Percentiles rank a stretch among this genome's conserved stretches.
Conservation (phyloP, 2,888 invertebrate species). For the Oegoconia quadripuncta region DNA sequence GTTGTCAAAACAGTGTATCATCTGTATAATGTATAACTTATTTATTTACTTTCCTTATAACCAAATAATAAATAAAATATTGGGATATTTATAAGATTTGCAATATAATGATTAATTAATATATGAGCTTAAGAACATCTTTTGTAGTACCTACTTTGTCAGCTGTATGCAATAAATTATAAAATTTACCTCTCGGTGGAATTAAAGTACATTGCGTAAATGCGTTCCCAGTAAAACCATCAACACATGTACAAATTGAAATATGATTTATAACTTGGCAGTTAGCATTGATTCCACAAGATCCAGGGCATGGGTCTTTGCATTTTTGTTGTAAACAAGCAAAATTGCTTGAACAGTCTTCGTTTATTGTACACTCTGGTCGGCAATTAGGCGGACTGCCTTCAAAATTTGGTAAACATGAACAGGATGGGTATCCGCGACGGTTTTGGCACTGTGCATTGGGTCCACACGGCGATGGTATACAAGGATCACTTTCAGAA, state of each 20-base stretch:
- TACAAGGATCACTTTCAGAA: slow-evolving; percentile 78
- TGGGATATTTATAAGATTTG: too few relatives aligned
- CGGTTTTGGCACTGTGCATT: slow-evolving; percentile 80
- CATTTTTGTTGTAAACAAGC: slow-evolving; percentile 85
- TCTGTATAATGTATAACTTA: too few relatives aligned
- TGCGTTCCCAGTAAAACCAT: slow-evolving; percentile 81
- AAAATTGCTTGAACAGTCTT: slow-evolving; percentile 82
- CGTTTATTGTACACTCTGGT: slow-evolving; percentile 83
- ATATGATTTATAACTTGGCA: slow-evolving; percentile 81
- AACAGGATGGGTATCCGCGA: slow-evolving; percentile 78
- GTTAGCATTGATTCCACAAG: slow-evolving; percentile 80
- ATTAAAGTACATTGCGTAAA: slow-evolving; percentile 72
- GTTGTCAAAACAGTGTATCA: slow-evolving; percentile 1
- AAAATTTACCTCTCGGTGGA: slow-evolving; percentile 51
- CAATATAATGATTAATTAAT: too few relatives aligned
- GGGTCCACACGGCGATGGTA: slow-evolving; percentile 84
- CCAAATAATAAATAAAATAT: too few relatives aligned
- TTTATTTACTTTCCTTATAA: too few relatives aligned
- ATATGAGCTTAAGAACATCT: too few relatives aligned
- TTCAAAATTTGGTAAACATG: slow-evolving; percentile 80
- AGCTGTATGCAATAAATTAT: too few relatives aligned
- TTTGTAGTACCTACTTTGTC: too few relatives aligned
- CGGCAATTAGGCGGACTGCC: slow-evolving; percentile 84
- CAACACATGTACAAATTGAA: slow-evolving; percentile 80
- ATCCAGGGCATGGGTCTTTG: slow-evolving; percentile 84